Evolutionary conservation across 2,797 vertebrate species (phyloP), one percentile per base, ranked within the genome.

Genomic region (Periophthalmus magnuspinnatus): DNA sequence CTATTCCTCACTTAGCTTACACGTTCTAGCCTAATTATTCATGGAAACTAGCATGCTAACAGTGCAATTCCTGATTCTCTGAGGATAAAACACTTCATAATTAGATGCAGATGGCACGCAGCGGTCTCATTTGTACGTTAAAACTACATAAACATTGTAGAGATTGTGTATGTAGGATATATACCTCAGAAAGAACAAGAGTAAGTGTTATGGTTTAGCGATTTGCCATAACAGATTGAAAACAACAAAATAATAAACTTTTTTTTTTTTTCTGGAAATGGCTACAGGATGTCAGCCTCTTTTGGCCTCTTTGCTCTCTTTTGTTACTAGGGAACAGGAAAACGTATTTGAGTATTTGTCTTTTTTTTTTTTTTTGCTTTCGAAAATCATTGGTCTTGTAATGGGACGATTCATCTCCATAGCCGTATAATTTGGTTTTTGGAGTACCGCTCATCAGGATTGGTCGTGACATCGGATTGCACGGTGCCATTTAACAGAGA

Each of bases 391-490:
- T 69, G 47, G 47, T 22, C 21, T 70, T 48, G 50, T 79, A 75
- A 76, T 80, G 69, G 45, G 83, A 77, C 78, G 77, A 81, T 78
- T 58, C 71, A 77, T 84, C 68, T 68, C 72, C 70, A 68, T 76
- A 58, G 59, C 45, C 36, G 41, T 14, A 8, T 69, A 50, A 81
- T 77, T 81, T 38, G 69, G 57, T 84, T 77, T n/a, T 70, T 50
- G 71, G 57, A 69, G 73, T 55, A 14, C n/a, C 62, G 72, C 34
- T 58, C 68, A 66, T 78, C 47, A 67, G 41, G 76, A 68, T 56
- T 48, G 5, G 11, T 68, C 45, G 21, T 72, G 65, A 60, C 70
- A 81, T 68, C 3, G 45, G 32, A 45, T 24, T 24, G 67, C 61
- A 67, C 78, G 58, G 70, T 75, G 71, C 41, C 69, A 60, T 81